Base-by-base conservation (phyloP, 2,888 invertebrate species). In the Branchipolynoe longqiensis region DNA sequence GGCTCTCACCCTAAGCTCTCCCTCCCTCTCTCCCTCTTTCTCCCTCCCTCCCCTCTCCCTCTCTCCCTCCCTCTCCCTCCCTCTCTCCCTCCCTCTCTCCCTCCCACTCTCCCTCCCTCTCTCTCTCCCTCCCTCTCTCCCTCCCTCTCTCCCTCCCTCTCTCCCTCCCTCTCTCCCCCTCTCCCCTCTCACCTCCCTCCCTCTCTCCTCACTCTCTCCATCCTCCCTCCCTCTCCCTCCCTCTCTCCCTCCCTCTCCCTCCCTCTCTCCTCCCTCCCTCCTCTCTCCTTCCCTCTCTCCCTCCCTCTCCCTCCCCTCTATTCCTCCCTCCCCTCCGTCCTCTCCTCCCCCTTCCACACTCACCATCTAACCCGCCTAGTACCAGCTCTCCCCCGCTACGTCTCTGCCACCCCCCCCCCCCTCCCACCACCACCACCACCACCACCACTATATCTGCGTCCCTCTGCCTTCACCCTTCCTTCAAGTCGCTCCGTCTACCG, bases 81-180 rank as follows among this genome's bases (percentile, higher is more conserved):
- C n/a, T n/a, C n/a, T n/a, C n/a, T n/a, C n/a, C n/a, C n/a, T n/a
- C n/a, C n/a, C n/a, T n/a, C n/a, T n/a, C n/a, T n/a, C n/a, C n/a
- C n/a, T n/a, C n/a, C n/a, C n/a, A n/a, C n/a, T 73, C 6, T 73
- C 31, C 38, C 18, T 73, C 73, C 33, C 33, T 73, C 73, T 73
- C 73, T 73, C 31, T 73, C 73, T 73, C 31, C 33, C 73, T 73
- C 73, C 33, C 31, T 73, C 73, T 73, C 73, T 73, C 31, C 33
- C 73, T 73, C 31, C 33, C 73, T 73, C 73, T 73, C 73, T 73
- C 31, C n/a, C 73, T 73, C 31, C 33, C 73, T 73, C 73, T 73
- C 73, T 31, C 73, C n/a, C 73, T 73, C 73, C 33, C n/a, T 73
- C 73, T 73, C 3, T 18, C 73, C 33, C 14, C n/a, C 38, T 73